Evolutionary conservation across 2,113 vertebrate species (phyloP).

Genomic region (Forbesichthys papilliferus): DNA sequence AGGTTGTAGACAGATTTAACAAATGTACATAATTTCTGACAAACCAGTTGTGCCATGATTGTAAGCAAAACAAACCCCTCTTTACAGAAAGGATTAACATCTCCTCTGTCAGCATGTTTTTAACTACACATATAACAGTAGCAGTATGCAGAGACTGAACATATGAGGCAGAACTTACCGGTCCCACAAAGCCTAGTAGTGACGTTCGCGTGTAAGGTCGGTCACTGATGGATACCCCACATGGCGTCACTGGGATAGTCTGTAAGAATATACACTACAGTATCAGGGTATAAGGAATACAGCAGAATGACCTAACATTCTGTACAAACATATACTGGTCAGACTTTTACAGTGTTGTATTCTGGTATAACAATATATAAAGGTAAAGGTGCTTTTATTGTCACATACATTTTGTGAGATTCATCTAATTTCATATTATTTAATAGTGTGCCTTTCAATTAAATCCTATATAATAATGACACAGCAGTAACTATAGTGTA

Average conservation of each 20-base stretch:
- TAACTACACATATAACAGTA: background rate
- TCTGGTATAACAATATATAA: too few species aligned
- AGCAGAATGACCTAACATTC: background rate
- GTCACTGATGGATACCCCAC: conserved; percentile 81
- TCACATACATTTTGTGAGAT: too few species aligned
- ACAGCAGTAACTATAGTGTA: too few species aligned
- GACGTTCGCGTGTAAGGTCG: conserved; percentile 88
- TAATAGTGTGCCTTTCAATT: too few species aligned
- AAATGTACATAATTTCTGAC: background rate
- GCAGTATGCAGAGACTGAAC: conserved; percentile 35
- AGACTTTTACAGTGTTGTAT: too few species aligned
- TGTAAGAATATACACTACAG: conserved; percentile 52
- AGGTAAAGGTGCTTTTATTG: too few species aligned
- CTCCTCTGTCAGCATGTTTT: background rate
- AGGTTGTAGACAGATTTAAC: background rate
- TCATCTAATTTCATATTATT: too few species aligned
- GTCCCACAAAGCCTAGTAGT: conserved; percentile 91
- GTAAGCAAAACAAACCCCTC: too few species aligned
- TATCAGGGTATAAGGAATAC: conserved; percentile 1
- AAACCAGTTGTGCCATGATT: too few species aligned
- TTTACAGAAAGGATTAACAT: background rate
- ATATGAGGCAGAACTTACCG: conserved; percentile 81
- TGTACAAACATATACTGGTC: background rate
- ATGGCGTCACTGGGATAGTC: conserved; percentile 82
- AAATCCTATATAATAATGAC: too few species aligned